Evolutionary conservation across 23 tunicate genomes (phyloP).

Genomic region (Halocynthia roretzi): DNA sequence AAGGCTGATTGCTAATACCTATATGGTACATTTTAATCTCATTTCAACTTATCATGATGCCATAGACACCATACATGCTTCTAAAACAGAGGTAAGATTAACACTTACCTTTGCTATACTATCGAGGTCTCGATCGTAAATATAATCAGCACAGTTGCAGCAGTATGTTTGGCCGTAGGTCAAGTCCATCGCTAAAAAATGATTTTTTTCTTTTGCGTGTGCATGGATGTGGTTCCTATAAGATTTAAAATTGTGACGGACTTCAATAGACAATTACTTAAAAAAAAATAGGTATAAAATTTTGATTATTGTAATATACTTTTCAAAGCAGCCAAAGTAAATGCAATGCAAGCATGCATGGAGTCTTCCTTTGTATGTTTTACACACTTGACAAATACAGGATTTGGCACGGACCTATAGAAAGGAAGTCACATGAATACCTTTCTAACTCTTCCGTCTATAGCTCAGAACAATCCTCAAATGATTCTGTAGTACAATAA

Average conservation of each 20-base stretch:
- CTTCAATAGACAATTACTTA: background rate
- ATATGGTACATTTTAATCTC: too few relatives aligned
- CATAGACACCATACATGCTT: too few relatives aligned
- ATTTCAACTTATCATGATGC: too few relatives aligned
- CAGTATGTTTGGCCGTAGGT: constrained; percentile 89
- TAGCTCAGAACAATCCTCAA: too few relatives aligned
- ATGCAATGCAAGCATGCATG: constrained; percentile 97
- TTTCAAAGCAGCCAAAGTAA: constrained; percentile 92
- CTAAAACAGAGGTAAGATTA: background rate
- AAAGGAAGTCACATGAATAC: background rate
- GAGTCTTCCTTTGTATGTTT: constrained; percentile 68
- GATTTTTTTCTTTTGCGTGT: constrained; percentile 74
- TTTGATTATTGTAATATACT: constrained; percentile 18
- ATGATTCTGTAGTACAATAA: too few relatives aligned
- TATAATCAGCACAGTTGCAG: constrained; percentile 64
- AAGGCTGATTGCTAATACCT: too few relatives aligned
- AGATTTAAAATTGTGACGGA: background rate
- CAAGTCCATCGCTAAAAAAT: constrained; percentile 82
- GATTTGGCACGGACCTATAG: constrained; percentile 74
- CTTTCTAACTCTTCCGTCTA: too few relatives aligned
- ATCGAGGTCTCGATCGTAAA: constrained; percentile 89
- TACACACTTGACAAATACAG: constrained; percentile 65
- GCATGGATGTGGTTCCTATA: constrained; percentile 74
- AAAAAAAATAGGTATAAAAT: background rate
- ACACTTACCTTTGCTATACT: constrained; percentile 49